Percentiles rank a stretch among this genome's conserved stretches.
phyloP scores from a whole-genome alignment of 1,140 invertebrate species.

The Anadara kagoshimensis region DNA sequence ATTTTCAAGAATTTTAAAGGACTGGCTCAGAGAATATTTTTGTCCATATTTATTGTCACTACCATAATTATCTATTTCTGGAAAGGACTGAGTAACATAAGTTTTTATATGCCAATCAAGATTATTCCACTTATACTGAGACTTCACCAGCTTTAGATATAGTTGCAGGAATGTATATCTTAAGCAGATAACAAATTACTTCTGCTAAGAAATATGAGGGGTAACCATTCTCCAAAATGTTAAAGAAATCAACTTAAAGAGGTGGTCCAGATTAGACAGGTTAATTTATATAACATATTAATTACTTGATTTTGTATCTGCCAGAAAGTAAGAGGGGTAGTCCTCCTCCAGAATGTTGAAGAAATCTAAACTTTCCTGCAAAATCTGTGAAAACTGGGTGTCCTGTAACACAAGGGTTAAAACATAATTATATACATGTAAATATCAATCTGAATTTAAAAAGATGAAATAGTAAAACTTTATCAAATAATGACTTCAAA shows the following conservation, averaged over 20 bases:
- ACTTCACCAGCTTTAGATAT: too few species aligned
- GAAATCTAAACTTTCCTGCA: constrained; percentile 97
- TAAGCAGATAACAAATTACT: too few species aligned
- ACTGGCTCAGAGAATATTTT: too few species aligned
- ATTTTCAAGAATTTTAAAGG: too few species aligned
- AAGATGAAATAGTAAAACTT: neutral
- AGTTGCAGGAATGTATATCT: too few species aligned
- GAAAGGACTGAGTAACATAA: too few species aligned
- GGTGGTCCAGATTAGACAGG: neutral
- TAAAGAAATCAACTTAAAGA: constrained; percentile 96
- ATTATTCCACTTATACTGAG: too few species aligned
- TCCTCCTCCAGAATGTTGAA: constrained; percentile 95
- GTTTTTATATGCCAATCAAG: too few species aligned
- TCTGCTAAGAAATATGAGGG: constrained; percentile 96
- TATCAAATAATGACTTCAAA: neutral
- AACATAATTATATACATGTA: neutral
- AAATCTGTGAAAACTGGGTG: constrained; percentile 96
- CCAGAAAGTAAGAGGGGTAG: constrained; percentile 93
- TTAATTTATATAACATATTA: constrained; percentile 47
- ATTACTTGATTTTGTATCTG: constrained; percentile 98
- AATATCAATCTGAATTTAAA: neutral
- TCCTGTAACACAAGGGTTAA: constrained; percentile 77
- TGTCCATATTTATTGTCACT: too few species aligned
- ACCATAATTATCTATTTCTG: too few species aligned
- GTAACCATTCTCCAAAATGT: constrained; percentile 92